Base-by-base conservation (phyloP, 2,888 invertebrate species). In the Harmothoe impar region DNA sequence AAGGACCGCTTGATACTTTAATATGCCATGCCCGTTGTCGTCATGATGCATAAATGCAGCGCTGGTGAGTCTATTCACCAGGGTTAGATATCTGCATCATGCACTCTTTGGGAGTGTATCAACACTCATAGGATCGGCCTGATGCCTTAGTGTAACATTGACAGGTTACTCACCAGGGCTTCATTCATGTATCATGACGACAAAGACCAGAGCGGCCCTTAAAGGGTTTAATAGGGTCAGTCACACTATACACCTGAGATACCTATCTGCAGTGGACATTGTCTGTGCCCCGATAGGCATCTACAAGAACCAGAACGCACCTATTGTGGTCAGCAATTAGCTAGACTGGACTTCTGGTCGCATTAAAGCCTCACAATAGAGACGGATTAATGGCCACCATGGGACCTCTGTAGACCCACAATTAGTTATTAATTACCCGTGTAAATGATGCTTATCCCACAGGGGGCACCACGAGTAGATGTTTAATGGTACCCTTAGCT, bases 401-500 rank as follows among this genome's bases (percentile, higher is more conserved):
- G 3, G 72, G 31, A 15, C 15, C 68, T 29, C 3, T 15, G n/a
- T 25, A 29, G 72, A 1, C 25, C 72, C 1, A 25, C 29, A 72
- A 72, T 72, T 72, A 72, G 72, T 29, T 72, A 72, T 72, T 72
- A 72, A 72, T 72, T 72, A 29, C 0, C 29, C 72, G 72, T 72
- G 72, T 0, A 72, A n/a, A 29, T 72, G 72, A 25, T 72, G 1
- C 72, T 72, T 72, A 62, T 62, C 62, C 62, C 3, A 15, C 20
- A 62, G 62, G 62, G n/a, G 62, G 62, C 23, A 3, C 23, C 3
- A 62, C 3, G 62, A 5, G n/a, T n/a, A 20, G 7, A 20, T 5
- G 12, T 20, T 62, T n/a, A 20, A 62, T n/a, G 20, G 3, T 62
- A 20, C n/a, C 20, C n/a, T 62, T 62, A 62, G 7, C 20, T n/a